These are phyloP conservation scores for Pandemis corylana DNA, from an alignment of 2,888 invertebrate species.

Conservation along the genomic window DNA sequence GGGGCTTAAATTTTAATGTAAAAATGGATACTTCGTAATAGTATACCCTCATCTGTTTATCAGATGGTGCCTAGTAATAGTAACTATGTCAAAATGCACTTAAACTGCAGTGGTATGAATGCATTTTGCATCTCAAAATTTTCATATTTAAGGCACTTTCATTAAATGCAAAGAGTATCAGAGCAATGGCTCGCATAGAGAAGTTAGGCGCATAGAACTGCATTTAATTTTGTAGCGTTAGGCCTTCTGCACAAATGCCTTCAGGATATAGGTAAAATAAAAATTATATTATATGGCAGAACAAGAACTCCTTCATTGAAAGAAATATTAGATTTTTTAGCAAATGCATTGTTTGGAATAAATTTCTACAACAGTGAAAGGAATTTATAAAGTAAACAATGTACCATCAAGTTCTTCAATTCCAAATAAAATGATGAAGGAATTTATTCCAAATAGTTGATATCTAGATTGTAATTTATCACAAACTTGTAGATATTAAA, in stretches of 20 bases:
- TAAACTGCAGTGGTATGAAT: background rate
- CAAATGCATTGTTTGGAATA: conserved; percentile 12
- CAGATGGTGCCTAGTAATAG: conserved; percentile 13
- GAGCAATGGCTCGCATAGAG: conserved; percentile 16
- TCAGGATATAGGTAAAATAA: conserved; percentile 25
- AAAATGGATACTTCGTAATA: background rate
- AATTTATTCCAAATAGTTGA: conserved; percentile 11
- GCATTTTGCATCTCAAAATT: background rate
- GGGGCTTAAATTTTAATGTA: conserved; percentile 6
- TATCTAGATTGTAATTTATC: conserved; percentile 54
- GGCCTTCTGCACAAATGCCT: conserved; percentile 40
- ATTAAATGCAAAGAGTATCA: conserved; percentile 7
- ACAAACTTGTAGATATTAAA: conserved; percentile 74
- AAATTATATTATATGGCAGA: conserved; percentile 36
- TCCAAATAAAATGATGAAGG: background rate
- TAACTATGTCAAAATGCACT: conserved; percentile 13
- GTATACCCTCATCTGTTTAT: background rate
- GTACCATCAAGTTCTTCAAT: conserved; percentile 24
- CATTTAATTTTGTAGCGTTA: conserved; percentile 37
- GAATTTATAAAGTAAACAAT: background rate
- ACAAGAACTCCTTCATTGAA: conserved; percentile 19
- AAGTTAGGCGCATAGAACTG: conserved; percentile 11
- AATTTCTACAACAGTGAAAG: background rate
- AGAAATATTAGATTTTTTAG: conserved; percentile 43
- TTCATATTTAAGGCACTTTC: conserved; percentile 21